These are phyloP conservation scores for Bubalus kerabau DNA, from an alignment of 2,113 vertebrate genomes.

Conservation along the genomic window DNA sequence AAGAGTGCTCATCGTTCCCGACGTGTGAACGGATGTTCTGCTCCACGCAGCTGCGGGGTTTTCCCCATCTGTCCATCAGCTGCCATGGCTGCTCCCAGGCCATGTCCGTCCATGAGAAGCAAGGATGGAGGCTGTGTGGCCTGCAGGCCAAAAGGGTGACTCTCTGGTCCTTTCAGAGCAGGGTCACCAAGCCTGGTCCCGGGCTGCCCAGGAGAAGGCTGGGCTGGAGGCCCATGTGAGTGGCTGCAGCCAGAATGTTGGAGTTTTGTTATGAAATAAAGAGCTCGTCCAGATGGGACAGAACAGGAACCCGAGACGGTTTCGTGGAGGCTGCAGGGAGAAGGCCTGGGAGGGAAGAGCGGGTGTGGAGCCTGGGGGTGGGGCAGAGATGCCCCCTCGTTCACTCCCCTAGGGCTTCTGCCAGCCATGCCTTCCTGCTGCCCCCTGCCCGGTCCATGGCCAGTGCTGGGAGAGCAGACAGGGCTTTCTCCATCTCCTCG, in stretches of 20 bases:
- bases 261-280: neutral
- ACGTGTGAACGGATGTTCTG: fast-evolving
- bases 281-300: neutral
- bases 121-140: fast-evolving
- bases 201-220: neutral
- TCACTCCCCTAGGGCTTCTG: fast-evolving
- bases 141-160: neutral
- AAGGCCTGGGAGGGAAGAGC: neutral
- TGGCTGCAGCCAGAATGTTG: fast-evolving
- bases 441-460: fast-evolving
- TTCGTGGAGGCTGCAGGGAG: fast-evolving
- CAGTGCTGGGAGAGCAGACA: no score
- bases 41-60: fast-evolving
- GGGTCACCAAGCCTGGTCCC: neutral
- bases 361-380: fast-evolving
- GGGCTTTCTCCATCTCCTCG: fast-evolving
- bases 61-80: fast-evolving
- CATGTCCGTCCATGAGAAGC: fast-evolving
- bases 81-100: neutral
- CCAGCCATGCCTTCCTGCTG: neutral
- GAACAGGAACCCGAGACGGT: neutral
- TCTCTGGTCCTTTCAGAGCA: neutral
- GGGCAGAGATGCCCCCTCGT: fast-evolving
- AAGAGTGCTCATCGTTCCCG: neutral
- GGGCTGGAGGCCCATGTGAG: no score